These are phyloP conservation scores for Passer domesticus DNA, from an alignment of 2,113 vertebrate species.

Conservation along the genomic window DNA sequence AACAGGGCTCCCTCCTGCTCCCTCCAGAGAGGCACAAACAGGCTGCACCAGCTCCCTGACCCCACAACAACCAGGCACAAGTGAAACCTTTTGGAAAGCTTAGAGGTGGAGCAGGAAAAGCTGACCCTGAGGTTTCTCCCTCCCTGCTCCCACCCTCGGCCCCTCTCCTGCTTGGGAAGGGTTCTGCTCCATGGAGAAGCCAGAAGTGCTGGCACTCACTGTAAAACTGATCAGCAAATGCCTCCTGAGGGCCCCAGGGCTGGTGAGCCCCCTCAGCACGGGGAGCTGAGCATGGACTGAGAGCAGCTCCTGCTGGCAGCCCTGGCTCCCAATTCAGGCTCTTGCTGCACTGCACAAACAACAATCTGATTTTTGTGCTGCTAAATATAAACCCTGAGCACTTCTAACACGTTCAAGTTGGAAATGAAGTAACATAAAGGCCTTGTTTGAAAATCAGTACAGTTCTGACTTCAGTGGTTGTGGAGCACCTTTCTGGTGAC, in stretches of 20 bases:
- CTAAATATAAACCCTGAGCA: not conserved
- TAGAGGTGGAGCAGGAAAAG: not conserved
- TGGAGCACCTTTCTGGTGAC: not conserved
- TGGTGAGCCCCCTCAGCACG: not conserved
- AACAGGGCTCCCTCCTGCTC: not conserved
- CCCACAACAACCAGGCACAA: not conserved
- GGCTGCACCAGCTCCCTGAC: not conserved
- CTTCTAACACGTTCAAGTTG: not conserved
- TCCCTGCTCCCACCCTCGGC: not conserved
- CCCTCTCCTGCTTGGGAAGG: rapidly evolving
- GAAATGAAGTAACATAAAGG: not conserved
- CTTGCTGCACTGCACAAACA: not conserved
- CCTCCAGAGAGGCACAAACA: not conserved
- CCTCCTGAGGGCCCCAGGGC: rapidly evolving
- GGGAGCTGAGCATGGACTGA: not conserved
- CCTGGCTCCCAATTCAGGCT: not conserved
- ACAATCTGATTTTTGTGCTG: not conserved
- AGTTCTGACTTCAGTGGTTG: not conserved
- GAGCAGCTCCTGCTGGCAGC: not conserved
- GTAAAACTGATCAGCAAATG: not conserved
- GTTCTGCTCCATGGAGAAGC: not conserved
- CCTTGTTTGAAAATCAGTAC: not conserved
- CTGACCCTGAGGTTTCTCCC: not conserved
- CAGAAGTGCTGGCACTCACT: not conserved
- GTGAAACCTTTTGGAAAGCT: not conserved